Percentiles rank a stretch among this genome's conserved stretches.
Evolutionary conservation across 35 echinoderm and acorn worm genomes (phyloP).

Genomic region (Anneissia japonica): DNA sequence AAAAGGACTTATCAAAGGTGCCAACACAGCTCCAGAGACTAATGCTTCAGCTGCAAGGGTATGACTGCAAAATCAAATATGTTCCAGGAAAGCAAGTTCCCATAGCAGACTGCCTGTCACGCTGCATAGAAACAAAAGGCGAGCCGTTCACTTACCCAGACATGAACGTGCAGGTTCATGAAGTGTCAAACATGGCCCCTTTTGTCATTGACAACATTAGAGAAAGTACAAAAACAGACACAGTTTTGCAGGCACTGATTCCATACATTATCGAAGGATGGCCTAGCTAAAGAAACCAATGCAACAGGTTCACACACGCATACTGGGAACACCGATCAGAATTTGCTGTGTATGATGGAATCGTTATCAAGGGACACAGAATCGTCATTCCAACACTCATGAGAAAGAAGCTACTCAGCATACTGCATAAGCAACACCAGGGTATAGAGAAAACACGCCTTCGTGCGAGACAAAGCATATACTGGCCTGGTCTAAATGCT

Average conservation of each 20-base stretch:
- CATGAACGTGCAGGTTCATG: conserved; percentile 28
- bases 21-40: conserved; percentile 29
- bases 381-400: conserved; percentile 13
- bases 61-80: conserved; percentile 14
- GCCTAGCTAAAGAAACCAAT: not conserved
- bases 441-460: too few relatives aligned
- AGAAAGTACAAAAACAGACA: not conserved
- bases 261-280: not conserved
- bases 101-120: conserved; percentile 23
- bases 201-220: too few relatives aligned
- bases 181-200: conserved; percentile 17
- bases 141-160: not conserved
- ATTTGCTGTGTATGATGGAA: not conserved
- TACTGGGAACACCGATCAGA: not conserved
- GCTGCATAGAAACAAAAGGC: not conserved
- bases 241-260: not conserved
- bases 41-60: conserved; percentile 9
- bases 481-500: conserved; percentile 8
- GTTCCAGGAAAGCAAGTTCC: not conserved
- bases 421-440: too few relatives aligned
- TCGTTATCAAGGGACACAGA: not conserved
- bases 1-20: conserved; percentile 25
- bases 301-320: not conserved
- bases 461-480: too few relatives aligned
- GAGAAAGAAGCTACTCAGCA: conserved; percentile 28